Base-by-base conservation (phyloP, 2,113 vertebrate genomes). In the Platichthys flesus region DNA sequence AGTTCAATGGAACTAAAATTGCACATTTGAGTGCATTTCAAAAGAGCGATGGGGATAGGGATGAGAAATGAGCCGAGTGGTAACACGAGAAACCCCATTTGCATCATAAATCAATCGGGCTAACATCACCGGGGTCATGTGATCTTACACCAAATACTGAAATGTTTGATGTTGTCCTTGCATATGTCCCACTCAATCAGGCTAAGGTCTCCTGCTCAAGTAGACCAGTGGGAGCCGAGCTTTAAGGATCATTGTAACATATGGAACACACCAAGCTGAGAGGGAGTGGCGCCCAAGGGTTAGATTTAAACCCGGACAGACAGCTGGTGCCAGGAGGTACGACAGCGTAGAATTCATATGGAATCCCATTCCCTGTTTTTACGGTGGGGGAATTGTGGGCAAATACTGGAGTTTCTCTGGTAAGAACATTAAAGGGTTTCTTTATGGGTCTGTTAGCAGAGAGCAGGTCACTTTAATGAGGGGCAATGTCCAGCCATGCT, bases 361-460 rank as follows among this genome's bases (percentile, higher is more conserved):
- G 87, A 90, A 91, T 90, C 88, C 72, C 84, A 88, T 87, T 86
- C 78, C 51, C 12, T 12, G 49, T 81, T 80, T 92, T 91, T 88
- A 91, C n/a, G 4, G 81, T 78, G n/a, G 49, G 76, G 57, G 83
- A 85, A 85, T 82, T 84, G 77, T 78, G 78, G 71, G 88, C 84
- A 90, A 92, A 89, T 76, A 88, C 88, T 79, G 82, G 76, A 67
- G 83, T 84, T 87, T 84, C 84, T 84, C 90, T 89, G 93, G 69
- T 92, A 92, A 89, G 88, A 89, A 89, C 93, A 93, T 94, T 93
- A 93, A 91, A 88, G 62, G 18, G 26, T 61, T 85, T 75, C 89
- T 89, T 92, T 90, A 91, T 83, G 59, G 71, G 79, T 79, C 81
- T 80, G 65, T 76, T 57, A 80, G 89, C 71, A 63, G 71, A 85